Percentiles rank a stretch among this genome's conserved stretches.
phyloP scores from a whole-genome alignment of 2,113 vertebrate species.

The Benitochromis conjunctus region DNA sequence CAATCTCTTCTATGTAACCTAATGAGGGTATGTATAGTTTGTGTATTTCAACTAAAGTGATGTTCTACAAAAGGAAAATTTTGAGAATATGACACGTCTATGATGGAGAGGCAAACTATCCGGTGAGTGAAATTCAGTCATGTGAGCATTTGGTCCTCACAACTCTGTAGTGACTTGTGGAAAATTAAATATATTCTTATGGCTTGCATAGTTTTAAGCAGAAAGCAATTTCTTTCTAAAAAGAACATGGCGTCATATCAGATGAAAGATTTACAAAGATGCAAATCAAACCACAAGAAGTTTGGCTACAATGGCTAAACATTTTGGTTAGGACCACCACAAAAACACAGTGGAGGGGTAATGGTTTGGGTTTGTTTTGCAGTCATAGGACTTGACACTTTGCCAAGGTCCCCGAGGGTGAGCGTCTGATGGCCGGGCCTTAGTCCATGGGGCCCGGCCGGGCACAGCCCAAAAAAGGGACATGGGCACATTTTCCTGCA shows the following conservation, averaged over 20 bases:
- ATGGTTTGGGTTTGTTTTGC: background rate
- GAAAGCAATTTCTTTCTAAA: background rate
- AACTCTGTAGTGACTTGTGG: background rate
- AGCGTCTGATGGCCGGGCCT: too few relatives aligned
- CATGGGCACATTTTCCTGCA: too few relatives aligned
- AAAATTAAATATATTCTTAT: background rate
- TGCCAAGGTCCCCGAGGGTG: too few relatives aligned
- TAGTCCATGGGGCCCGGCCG: too few relatives aligned
- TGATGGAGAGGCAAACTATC: background rate
- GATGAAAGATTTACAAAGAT: background rate
- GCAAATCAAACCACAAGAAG: background rate
- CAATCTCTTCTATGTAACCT: too few relatives aligned
- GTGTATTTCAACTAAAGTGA: too few relatives aligned
- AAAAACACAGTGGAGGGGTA: background rate
- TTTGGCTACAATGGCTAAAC: background rate
- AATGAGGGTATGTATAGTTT: background rate
- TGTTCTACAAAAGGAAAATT: background rate
- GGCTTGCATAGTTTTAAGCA: background rate
- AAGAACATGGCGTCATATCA: background rate
- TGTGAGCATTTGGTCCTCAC: background rate
- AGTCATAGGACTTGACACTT: background rate
- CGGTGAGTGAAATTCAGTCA: background rate
- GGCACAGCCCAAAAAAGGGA: too few relatives aligned
- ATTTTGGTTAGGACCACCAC: background rate
- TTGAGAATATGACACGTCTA: background rate